These are phyloP conservation scores for Resseliella maxima DNA, from an alignment of 2,888 invertebrate genomes.

Conservation along the genomic window DNA sequence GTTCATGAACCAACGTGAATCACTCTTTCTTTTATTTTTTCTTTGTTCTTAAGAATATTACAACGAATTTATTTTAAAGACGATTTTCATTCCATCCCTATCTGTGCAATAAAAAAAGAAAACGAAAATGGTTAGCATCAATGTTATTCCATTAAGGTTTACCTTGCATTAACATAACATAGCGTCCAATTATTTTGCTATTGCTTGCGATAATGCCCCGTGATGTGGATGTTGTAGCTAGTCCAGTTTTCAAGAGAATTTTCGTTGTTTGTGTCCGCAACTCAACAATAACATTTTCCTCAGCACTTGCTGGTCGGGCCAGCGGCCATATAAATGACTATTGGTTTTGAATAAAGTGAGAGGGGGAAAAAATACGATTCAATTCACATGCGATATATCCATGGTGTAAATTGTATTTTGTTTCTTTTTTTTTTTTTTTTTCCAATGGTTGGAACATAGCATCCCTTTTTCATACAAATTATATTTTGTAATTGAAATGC, in stretches of 20 bases:
- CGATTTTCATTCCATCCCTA: not conserved
- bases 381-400: not conserved
- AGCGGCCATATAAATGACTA: slow-evolving; percentile 79
- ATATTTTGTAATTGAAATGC: not conserved
- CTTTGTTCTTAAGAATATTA: not conserved
- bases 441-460: not conserved
- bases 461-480: not conserved
- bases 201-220: slow-evolving; percentile 63
- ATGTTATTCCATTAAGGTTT: slow-evolving; percentile 58
- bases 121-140: not conserved
- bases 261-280: slow-evolving; percentile 64
- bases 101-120: not conserved
- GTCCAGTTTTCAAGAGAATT: slow-evolving; percentile 62
- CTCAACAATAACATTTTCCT: slow-evolving; percentile 73
- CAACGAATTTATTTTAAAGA: not conserved
- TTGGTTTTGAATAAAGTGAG: not conserved
- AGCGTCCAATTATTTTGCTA: slow-evolving; percentile 65
- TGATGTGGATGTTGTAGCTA: slow-evolving; percentile 58
- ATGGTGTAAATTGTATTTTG: not conserved
- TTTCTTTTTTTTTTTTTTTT: not conserved
- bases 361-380: not conserved
- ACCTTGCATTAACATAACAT: slow-evolving; percentile 65
- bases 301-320: slow-evolving; percentile 73
- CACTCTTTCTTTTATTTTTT: too few relatives aligned
- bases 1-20: too few relatives aligned